Evolutionary conservation across 2,797 vertebrate species (phyloP), one percentile per base, ranked within the genome.

Genomic region (Loriculus beryllinus): DNA sequence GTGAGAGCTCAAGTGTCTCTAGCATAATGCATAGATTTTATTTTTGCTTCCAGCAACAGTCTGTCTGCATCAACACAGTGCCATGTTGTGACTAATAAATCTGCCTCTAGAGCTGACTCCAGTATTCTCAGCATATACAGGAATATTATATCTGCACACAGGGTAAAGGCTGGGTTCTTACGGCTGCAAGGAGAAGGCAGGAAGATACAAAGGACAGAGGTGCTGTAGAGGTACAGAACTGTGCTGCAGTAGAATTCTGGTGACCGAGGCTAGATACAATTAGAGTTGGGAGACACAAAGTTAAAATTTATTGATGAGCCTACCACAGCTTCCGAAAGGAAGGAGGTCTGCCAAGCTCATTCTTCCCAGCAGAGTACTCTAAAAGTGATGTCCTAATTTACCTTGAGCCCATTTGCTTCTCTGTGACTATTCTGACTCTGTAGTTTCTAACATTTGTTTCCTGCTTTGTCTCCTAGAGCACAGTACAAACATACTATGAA

Each of bases 1-100:
- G 12, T 0, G 0, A 52, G 45, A 78, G 13, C 65, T 62, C 5
- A 1, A 4, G 2, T 19, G 14, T 22, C 26, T 68, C n/a, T 14
- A 68, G 65, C 20, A n/a, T 37, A 60, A 7, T 1, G 5, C 52
- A 49, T 15, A 45, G 26, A 40, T 56, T 52, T n/a, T 19, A 52
- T 5, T 48, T 52, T 33, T 57, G 49, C 69, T 78, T 62, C 28
- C 69, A 39, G 64, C 14, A 88, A 48, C 56, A 77, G 25, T 13
- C 35, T 56, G 15, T 3, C 56, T 80, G 23, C 47, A 52, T 13
- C 82, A 77, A 7, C 23, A 8, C 2, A 21, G 16, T 35, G 42
- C 52, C 76, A 56, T 64, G 47, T 35, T 52, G 67, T 64, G 35
- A 33, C 25, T 33, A 17, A 49, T 20, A 19, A 77, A 37, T 43